These are phyloP conservation scores for Helicoverpa zea DNA, from an alignment of 1,140 invertebrate genomes.

Conservation along the genomic window DNA sequence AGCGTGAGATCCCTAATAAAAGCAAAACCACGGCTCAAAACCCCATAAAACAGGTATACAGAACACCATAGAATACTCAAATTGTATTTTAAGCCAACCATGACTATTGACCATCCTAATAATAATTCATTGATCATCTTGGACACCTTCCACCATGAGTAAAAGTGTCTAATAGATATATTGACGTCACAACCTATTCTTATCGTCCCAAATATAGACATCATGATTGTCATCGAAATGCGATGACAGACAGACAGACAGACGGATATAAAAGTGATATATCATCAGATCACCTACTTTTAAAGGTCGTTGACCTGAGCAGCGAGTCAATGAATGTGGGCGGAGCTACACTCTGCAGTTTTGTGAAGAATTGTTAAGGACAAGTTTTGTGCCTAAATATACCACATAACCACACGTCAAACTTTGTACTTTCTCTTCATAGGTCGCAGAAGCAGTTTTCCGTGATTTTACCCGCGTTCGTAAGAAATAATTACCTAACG, in stretches of 20 bases:
- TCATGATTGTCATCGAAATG: not conserved
- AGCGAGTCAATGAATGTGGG: constrained; percentile 26
- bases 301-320: not conserved
- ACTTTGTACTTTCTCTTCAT: no score
- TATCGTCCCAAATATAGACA: constrained; percentile 4
- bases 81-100: not conserved
- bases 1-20: no score
- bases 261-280: not conserved
- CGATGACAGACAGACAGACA: constrained; percentile 2
- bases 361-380: not conserved
- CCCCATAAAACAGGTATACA: not conserved
- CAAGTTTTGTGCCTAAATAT: constrained; percentile 8
- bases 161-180: not conserved
- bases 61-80: not conserved
- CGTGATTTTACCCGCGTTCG: no score
- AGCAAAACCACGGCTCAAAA: not conserved
- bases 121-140: constrained; percentile 6
- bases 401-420: not conserved
- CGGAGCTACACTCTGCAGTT: not conserved
- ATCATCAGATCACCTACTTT: constrained; percentile 21
- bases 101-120: not conserved
- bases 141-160: constrained; percentile 12
- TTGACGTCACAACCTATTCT: constrained; percentile 17
- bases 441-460: no score
- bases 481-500: no score